A percentile compares a stretch with the other conserved stretches of the same genome.
Conservation (phyloP, 2,113 vertebrate species). For the Lanius ludovicianus region DNA sequence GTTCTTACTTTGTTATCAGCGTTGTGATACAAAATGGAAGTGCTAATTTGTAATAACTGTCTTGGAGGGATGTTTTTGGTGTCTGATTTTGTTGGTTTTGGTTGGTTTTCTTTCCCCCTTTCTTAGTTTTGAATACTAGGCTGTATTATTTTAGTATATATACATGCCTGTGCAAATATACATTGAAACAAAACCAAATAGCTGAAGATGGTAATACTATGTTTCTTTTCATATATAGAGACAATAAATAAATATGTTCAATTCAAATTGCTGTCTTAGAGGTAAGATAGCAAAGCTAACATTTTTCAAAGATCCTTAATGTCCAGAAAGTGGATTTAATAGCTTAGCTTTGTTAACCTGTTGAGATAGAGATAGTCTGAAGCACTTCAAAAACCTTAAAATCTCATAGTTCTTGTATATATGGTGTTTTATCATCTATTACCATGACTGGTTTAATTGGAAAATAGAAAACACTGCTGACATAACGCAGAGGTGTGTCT, state of each 20-base stretch:
- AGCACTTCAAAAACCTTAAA: neutral
- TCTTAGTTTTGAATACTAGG: neutral
- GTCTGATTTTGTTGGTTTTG: neutral
- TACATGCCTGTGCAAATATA: neutral
- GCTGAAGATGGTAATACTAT: neutral
- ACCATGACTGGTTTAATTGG: neutral
- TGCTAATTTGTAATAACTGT: neutral
- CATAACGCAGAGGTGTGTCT: neutral
- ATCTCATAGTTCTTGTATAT: neutral
- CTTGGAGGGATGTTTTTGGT: neutral
- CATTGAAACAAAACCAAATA: neutral
- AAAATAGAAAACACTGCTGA: neutral
- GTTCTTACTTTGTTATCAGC: neutral
- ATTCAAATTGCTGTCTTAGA: neutral
- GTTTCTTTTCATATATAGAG: neutral
- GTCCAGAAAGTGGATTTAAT: neutral
- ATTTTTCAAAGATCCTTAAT: neutral
- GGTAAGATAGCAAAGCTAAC: neutral
- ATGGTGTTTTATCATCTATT: rapidly evolving
- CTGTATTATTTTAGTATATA: neutral
- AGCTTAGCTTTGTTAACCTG: neutral
- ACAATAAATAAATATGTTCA: neutral
- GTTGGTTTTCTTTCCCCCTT: rapidly evolving
- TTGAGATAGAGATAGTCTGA: neutral
- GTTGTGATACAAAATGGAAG: neutral